Base-by-base conservation (phyloP, 2,113 vertebrate genomes). In the Laticauda laticaudata region DNA sequence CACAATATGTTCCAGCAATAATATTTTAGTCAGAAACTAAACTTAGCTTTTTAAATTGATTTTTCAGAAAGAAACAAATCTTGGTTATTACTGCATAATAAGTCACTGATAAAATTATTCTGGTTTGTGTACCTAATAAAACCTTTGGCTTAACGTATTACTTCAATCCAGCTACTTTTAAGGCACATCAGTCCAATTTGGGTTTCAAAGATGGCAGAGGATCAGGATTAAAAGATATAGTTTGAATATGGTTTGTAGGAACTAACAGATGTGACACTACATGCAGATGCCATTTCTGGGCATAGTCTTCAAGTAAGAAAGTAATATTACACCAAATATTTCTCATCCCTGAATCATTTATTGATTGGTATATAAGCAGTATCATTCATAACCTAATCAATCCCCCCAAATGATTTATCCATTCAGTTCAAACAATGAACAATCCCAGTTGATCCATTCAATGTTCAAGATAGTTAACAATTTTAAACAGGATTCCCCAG, bases 291-390 rank as follows among this genome's bases (percentile, higher is more conserved):
- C 34, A 26, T 43, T 48, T n/a, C 18, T 26, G 5, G 43, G 3
- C 3, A n/a, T 24, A 64, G 26, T 54, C 29, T 93, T 56, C 21
- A 21, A 86, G 5, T 20, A 85, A 53, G 6, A 29, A 55, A 81
- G 26, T 34, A 24, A 34, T n/a, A 57, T 64, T 54, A 29, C 24
- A 92, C 26, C 56, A 92, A 39, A 3, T 48, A 57, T 43, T 45
- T 51, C 21, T 90, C 53, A 89, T 39, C 57, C 81, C 51, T 89
- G 88, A 90, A 94, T 87, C 21, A 20, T 94, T 92, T 92, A 90
- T 92, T 94, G 75, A 92, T 90, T 55, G 48, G 7, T 55, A 92
- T 69, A 94, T 39, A 92, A 86, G 21, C 55, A 94, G 81, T 57
- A 87, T 14, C 75, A 92, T 26, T 51, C 51, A 90, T 59, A 90